Base-by-base conservation (phyloP, 2,797 vertebrate species). In the Centroberyx gerrardi region DNA sequence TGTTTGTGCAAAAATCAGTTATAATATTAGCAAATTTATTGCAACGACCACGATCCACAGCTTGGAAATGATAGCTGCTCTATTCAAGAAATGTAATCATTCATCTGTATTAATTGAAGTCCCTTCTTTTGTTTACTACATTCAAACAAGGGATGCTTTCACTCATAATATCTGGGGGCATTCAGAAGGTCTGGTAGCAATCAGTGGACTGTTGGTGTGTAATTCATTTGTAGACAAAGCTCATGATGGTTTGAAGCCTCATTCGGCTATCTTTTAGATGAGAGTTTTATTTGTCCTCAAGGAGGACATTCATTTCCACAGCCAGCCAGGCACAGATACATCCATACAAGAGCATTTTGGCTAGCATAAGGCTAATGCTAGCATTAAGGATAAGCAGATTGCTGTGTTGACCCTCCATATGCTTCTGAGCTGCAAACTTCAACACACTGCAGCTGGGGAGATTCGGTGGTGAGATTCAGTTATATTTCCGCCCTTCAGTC, bases 331-430 rank as follows among this genome's bases (percentile, higher is more conserved):
- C 38, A 40, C 22, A 22, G 22, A 22, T 22, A 22, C 22, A 22
- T 22, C 22, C 22, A 22, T 22, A 22, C 22, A 22, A 40, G 38
- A 40, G 2, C 5, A 40, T 40, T 40, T 8, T 40, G 38, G 2
- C 38, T 40, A 40, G 22, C 22, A 22, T 22, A 22, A 22, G 22
- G 22, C 22, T 22, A 22, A 22, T 22, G 22, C 22, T 22, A 17
- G 15, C 8, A 9, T 18, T 63, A 46, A 15, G 18, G 5, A 56
- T 29, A 74, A 69, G 22, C 62, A 73, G 61, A 70, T n/a, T 64
- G 44, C 52, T 17, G 17, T 55, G 49, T 38, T 80, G 78, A 78
- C 72, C 59, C 56, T 68, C 52, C 61, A 58, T 40, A 72, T 62
- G 72, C 48, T 28, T 55, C 22, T 28, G 40, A 28, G 38, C 29